These are phyloP conservation scores for Drosophila miranda DNA, from an alignment of 1,140 invertebrate species.

Conservation along the genomic window DNA sequence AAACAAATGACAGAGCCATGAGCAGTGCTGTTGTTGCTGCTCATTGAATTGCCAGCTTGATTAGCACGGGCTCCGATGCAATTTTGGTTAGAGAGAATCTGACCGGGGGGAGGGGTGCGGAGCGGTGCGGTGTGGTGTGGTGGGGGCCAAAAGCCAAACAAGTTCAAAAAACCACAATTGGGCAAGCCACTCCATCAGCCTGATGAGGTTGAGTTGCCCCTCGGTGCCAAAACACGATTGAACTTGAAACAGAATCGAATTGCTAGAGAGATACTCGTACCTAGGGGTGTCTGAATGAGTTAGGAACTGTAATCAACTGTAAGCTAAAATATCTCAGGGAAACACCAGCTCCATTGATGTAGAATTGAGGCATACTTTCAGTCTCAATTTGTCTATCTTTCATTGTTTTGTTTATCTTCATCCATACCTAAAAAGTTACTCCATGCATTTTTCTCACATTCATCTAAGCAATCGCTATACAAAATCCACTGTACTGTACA, in stretches of 20 bases:
- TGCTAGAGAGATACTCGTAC: background rate
- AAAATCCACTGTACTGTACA: too few species aligned
- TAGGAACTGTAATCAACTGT: background rate
- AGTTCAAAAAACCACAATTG: conserved; percentile 80
- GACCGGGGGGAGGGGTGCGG: conserved; percentile 12
- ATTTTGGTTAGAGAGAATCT: conserved; percentile 68
- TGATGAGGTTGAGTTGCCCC: conserved; percentile 22
- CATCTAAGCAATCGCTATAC: too few species aligned
- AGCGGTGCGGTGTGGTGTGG: conserved; percentile 1
- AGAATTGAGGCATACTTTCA: too few species aligned
- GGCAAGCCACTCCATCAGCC: conserved; percentile 61
- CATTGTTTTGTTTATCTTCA: too few species aligned
- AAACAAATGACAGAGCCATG: conserved; percentile 37
- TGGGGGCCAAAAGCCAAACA: conserved; percentile 67
- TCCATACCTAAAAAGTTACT: too few species aligned
- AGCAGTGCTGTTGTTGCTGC: conserved; percentile 17
- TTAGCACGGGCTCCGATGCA: conserved; percentile 53
- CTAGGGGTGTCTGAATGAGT: background rate
- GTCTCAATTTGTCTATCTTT: too few species aligned
- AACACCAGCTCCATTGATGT: too few species aligned
- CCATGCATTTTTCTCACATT: too few species aligned
- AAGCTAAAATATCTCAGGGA: too few species aligned
- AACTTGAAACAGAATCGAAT: conserved; percentile 30
- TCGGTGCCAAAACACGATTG: conserved; percentile 19
- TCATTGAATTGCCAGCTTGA: conserved; percentile 50